Conservation (phyloP, 2,113 vertebrate genomes). For the Thinocorus orbignyianus region DNA sequence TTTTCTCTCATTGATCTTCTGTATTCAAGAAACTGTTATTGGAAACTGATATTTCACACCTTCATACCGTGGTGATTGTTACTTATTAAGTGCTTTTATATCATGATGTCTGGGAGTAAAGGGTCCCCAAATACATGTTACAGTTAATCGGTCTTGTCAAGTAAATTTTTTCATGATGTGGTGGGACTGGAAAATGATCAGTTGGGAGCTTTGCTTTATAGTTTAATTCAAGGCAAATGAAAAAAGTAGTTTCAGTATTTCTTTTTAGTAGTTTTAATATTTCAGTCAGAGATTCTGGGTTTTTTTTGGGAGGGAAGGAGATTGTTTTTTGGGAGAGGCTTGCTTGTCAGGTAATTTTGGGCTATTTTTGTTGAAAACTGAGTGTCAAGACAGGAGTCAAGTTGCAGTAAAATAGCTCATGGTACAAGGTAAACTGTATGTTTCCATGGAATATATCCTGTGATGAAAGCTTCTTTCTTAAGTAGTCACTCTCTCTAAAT, state of each 20-base stretch:
- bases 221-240: background rate
- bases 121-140: background rate
- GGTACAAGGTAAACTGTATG: constrained; percentile 26
- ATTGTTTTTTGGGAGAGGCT: background rate
- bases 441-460: constrained; percentile 48
- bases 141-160: background rate
- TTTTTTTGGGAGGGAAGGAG: background rate
- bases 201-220: background rate
- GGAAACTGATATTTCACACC: constrained; percentile 25
- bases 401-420: constrained; percentile 6
- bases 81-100: background rate
- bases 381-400: background rate
- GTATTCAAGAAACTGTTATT: background rate
- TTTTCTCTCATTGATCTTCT: constrained; percentile 25
- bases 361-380: constrained; percentile 33
- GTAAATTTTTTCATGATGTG: background rate
- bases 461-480: constrained; percentile 54
- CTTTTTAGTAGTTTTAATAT: background rate
- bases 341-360: background rate
- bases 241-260: background rate
- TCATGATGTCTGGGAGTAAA: background rate
- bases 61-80: background rate
- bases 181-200: background rate
- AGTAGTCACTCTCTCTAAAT: constrained; percentile 33
- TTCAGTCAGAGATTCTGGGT: background rate